A percentile compares a stretch with the other conserved stretches of the same genome.
Conservation (phyloP, 2,888 invertebrate genomes). For the Orthonychiurus folsomi region DNA sequence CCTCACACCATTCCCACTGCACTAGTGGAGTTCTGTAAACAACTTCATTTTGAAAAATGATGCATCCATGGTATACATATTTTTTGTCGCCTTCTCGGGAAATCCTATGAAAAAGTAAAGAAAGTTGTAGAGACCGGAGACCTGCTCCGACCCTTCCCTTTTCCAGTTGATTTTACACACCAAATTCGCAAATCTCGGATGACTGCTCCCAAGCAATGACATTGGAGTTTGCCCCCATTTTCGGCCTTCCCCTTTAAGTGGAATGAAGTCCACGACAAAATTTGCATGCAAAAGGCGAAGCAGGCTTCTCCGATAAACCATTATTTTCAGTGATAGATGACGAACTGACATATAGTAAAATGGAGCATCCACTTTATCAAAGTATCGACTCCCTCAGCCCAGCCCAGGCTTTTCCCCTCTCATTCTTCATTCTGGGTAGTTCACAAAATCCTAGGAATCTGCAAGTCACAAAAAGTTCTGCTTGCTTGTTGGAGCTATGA, state of each 20-base stretch:
- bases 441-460: not conserved
- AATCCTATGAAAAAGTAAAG: too few species aligned
- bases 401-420: not conserved
- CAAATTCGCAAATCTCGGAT: too few species aligned
- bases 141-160: too few species aligned
- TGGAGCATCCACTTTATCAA: not conserved
- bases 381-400: not conserved
- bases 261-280: not conserved
- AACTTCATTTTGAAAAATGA: not conserved
- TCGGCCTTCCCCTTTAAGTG: not conserved
- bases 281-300: not conserved
- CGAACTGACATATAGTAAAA: not conserved
- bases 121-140: too few species aligned
- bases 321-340: not conserved
- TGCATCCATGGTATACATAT: not conserved
- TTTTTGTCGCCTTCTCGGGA: too few species aligned
- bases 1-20: not conserved
- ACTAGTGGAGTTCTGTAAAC: not conserved
- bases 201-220: too few species aligned
- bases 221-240: not conserved
- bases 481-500: too few species aligned
- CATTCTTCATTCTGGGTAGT: not conserved
- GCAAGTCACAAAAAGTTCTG: too few species aligned
- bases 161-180: too few species aligned
- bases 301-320: not conserved